Percentiles rank a stretch among this genome's conserved stretches.
These are phyloP conservation scores for Atrichornis clamosus DNA, from an alignment of 2,113 vertebrate genomes.

Conservation along the genomic window DNA sequence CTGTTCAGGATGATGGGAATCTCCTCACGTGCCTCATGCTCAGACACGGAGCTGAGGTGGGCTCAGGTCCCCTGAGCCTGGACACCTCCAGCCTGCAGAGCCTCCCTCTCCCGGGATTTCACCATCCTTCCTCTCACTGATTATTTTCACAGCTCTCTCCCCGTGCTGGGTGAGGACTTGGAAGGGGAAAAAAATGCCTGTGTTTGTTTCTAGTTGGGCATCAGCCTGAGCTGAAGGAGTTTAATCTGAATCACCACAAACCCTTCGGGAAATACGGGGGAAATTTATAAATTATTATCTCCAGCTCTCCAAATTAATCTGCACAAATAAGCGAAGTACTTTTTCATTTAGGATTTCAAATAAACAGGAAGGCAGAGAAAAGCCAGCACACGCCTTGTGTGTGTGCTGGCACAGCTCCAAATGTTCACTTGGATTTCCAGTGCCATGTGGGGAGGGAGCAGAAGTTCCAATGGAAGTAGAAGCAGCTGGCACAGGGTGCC, in stretches of 20 bases:
- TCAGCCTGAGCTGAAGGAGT: not conserved
- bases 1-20: not conserved
- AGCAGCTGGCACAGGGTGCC: not conserved
- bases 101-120: not conserved
- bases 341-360: not conserved
- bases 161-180: not conserved
- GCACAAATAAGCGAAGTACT: not conserved
- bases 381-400: fast-evolving
- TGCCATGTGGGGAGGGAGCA: fast-evolving
- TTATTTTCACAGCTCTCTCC: not conserved
- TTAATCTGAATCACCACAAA: not conserved
- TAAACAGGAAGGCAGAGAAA: not conserved
- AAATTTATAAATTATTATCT: not conserved
- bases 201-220: not conserved
- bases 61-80: not conserved
- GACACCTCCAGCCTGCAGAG: not conserved
- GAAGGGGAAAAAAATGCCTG: fast-evolving
- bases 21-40: not conserved
- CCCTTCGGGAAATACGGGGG: not conserved
- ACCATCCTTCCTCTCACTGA: fast-evolving
- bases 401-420: fast-evolving
- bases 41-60: not conserved
- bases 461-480: not conserved
- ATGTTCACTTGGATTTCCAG: not conserved
- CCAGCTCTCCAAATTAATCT: not conserved